Conservation (phyloP, 2,797 vertebrate species). For the Potorous gilbertii region DNA sequence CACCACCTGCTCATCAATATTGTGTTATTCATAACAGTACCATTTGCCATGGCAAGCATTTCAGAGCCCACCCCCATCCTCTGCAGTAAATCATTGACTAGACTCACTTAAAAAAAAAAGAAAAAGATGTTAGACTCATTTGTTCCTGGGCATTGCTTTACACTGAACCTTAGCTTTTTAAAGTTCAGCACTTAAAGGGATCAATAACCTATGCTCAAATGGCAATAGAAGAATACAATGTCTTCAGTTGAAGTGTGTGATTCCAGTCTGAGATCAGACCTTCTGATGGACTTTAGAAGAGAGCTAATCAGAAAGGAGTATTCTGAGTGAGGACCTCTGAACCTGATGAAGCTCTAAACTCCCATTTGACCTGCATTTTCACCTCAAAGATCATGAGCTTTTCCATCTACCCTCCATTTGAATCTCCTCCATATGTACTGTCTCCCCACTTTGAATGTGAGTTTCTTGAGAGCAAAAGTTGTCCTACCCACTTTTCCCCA, state of each 20-base stretch:
- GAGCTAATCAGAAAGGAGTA: background rate
- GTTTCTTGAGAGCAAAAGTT: background rate
- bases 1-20: constrained; percentile 11
- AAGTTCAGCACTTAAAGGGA: background rate
- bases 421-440: background rate
- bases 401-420: background rate
- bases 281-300: background rate
- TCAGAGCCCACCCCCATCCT: background rate
- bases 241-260: background rate
- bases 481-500: background rate
- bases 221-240: background rate
- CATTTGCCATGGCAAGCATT: constrained; percentile 38
- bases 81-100: constrained; percentile 39
- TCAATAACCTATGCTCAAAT: background rate
- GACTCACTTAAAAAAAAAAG: constrained; percentile 37
- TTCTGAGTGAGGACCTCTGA: background rate
- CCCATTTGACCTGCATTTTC: background rate
- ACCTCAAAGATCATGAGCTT: background rate
- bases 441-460: background rate
- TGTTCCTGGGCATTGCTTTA: constrained; percentile 59
- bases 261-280: background rate
- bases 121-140: constrained; percentile 39
- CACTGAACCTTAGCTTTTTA: constrained; percentile 42
- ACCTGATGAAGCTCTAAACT: background rate
- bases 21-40: constrained; percentile 18